phyloP scores from a whole-genome alignment of 2,113 vertebrate species.

The Neotoma lepida region DNA sequence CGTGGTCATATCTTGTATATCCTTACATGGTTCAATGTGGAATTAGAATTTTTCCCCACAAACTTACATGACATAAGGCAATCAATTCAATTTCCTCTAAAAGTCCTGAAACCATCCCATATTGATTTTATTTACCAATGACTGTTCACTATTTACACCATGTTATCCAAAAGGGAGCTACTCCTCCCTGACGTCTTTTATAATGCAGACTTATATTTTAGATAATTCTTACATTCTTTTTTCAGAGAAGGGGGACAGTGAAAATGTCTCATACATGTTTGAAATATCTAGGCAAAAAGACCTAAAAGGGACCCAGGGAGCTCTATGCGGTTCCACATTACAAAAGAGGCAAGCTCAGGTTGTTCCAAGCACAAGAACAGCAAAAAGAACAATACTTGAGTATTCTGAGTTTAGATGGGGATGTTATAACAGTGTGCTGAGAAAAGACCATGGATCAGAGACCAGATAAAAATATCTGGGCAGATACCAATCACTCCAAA shows the following conservation, averaged over 20 bases:
- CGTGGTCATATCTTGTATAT: neutral
- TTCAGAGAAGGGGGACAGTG: neutral
- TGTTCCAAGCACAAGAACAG: neutral
- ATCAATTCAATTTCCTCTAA: slow-evolving; percentile 7
- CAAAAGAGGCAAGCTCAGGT: neutral
- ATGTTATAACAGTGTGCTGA: neutral
- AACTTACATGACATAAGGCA: neutral
- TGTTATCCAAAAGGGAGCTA: slow-evolving; percentile 5
- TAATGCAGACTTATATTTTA: slow-evolving; percentile 35
- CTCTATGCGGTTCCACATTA: neutral
- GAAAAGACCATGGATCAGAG: neutral
- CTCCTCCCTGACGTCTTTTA: neutral
- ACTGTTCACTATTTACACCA: neutral
- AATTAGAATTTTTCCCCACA: slow-evolving; percentile 25
- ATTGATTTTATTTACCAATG: slow-evolving; percentile 7
- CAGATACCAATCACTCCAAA: neutral
- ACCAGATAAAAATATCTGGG: neutral
- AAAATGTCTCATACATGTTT: neutral
- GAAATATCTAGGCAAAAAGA: neutral
- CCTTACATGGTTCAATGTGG: neutral
- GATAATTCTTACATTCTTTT: slow-evolving; percentile 14
- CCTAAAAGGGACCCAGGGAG: neutral
- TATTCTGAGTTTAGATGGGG: neutral
- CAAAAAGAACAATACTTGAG: neutral
- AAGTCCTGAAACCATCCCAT: slow-evolving; percentile 5